Percentiles rank a stretch among this genome's conserved stretches.
These are phyloP conservation scores for Nothocercus nigrocapillus DNA, from an alignment of 2,113 vertebrate species.

Conservation along the genomic window DNA sequence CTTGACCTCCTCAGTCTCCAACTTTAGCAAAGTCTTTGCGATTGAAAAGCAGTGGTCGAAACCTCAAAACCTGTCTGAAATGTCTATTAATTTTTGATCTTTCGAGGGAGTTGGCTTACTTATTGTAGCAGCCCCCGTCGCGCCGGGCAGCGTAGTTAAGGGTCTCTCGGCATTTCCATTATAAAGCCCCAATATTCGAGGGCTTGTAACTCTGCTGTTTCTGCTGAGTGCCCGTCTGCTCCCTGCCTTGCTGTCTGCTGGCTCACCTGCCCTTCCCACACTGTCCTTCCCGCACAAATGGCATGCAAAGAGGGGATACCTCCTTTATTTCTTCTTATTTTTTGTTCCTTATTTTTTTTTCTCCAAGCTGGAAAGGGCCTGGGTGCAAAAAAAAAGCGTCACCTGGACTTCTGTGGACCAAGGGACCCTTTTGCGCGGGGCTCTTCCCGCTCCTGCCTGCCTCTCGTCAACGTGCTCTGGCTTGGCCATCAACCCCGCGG, in stretches of 20 bases:
- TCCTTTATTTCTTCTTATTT: fast-evolving
- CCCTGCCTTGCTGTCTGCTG: neutral
- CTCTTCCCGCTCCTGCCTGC: no score
- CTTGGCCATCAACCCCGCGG: no score
- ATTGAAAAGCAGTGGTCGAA: constrained; percentile 69
- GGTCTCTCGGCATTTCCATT: constrained; percentile 38
- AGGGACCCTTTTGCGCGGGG: no score
- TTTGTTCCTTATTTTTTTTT: no score
- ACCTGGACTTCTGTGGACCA: neutral
- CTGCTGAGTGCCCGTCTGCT: neutral
- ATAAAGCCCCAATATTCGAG: constrained; percentile 24
- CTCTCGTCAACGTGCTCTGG: no score
- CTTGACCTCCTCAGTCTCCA: constrained; percentile 75
- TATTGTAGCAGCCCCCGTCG: constrained; percentile 60
- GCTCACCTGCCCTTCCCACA: neutral
- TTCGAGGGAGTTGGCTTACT: constrained; percentile 62
- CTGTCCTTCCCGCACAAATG: neutral
- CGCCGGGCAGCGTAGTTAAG: constrained; percentile 39
- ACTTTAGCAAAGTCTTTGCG: constrained; percentile 75
- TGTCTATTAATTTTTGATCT: constrained; percentile 77
- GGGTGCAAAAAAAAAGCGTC: neutral
- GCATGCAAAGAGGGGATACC: neutral
- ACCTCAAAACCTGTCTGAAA: constrained; percentile 73
- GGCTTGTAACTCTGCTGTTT: constrained; percentile 25
- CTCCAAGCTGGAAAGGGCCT: neutral